Conservation (phyloP, 2,888 invertebrate species). For the Apamea epomidion region DNA sequence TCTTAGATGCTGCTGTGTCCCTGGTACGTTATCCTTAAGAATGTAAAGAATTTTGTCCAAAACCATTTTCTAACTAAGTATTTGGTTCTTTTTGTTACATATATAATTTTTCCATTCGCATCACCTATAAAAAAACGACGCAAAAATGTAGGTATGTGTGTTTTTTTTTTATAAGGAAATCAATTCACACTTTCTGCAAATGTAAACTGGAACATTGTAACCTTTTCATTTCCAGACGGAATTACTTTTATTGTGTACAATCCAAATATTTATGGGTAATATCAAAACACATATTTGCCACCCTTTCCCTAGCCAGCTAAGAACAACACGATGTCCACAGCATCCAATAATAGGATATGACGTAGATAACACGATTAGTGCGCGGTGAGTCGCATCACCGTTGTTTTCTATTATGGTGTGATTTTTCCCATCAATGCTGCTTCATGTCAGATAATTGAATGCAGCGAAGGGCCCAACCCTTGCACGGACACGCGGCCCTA, state of each 20-base stretch:
- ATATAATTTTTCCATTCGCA: background rate
- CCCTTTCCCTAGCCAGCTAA: constrained; percentile 26
- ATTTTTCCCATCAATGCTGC: constrained; percentile 75
- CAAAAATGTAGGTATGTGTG: background rate
- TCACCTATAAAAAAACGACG: background rate
- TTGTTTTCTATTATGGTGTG: constrained; percentile 72
- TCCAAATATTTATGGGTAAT: background rate
- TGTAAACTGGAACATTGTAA: background rate
- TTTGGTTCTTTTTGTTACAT: background rate
- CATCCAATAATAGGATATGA: constrained; percentile 51
- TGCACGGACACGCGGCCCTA: constrained; percentile 60
- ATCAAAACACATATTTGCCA: constrained; percentile 7
- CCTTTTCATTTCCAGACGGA: background rate
- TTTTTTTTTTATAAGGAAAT: background rate
- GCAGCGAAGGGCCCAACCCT: constrained; percentile 74
- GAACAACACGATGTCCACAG: constrained; percentile 22
- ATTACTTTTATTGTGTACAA: background rate
- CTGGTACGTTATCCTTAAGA: constrained; percentile 10
- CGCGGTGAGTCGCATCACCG: constrained; percentile 62
- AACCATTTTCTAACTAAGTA: too few species aligned
- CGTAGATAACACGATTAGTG: constrained; percentile 61
- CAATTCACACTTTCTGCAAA: background rate
- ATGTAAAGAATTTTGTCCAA: background rate
- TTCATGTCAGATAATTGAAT: constrained; percentile 76
- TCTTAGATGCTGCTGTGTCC: constrained; percentile 20